Conservation (phyloP, 2,888 invertebrate species). For the Luffia ferchaultella region DNA sequence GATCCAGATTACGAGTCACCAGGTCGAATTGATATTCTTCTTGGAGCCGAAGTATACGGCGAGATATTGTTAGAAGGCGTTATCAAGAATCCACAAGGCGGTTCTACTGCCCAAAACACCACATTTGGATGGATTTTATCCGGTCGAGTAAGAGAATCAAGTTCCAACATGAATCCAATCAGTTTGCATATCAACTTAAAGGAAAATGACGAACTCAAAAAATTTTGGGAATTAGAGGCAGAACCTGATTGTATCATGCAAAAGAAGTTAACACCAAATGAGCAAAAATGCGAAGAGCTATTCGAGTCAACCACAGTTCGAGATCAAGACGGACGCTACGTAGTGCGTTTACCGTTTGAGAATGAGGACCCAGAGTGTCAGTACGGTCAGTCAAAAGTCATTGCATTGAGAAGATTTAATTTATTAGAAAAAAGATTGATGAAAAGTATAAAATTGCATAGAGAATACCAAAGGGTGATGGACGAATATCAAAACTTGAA, state of each 20-base stretch:
- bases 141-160: slow-evolving; percentile 4
- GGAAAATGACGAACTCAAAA: slow-evolving; percentile 15
- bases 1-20: slow-evolving; percentile 14
- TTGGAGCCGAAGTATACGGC: slow-evolving; percentile 13
- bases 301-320: slow-evolving; percentile 14
- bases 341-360: slow-evolving; percentile 13
- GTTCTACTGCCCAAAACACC: slow-evolving; percentile 14
- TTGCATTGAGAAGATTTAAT: slow-evolving; percentile 13
- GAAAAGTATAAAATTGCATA: slow-evolving; percentile 10
- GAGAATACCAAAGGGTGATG: slow-evolving; percentile 13
- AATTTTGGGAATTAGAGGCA: slow-evolving; percentile 16
- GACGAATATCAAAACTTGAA: slow-evolving; percentile 10
- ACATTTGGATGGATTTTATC: slow-evolving; percentile 18
- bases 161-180: slow-evolving; percentile 1
- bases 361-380: slow-evolving; percentile 11
- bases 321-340: slow-evolving; percentile 11
- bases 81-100: too few relatives aligned
- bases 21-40: slow-evolving; percentile 14
- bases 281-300: slow-evolving; percentile 13
- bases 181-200: slow-evolving; percentile 13
- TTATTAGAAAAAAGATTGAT: slow-evolving; percentile 13
- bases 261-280: slow-evolving; percentile 10
- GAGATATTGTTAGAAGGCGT: not conserved
- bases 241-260: slow-evolving; percentile 11
- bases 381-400: slow-evolving; percentile 13